Conservation (phyloP, 2,797 vertebrate genomes). For the Varecia variegata region DNA sequence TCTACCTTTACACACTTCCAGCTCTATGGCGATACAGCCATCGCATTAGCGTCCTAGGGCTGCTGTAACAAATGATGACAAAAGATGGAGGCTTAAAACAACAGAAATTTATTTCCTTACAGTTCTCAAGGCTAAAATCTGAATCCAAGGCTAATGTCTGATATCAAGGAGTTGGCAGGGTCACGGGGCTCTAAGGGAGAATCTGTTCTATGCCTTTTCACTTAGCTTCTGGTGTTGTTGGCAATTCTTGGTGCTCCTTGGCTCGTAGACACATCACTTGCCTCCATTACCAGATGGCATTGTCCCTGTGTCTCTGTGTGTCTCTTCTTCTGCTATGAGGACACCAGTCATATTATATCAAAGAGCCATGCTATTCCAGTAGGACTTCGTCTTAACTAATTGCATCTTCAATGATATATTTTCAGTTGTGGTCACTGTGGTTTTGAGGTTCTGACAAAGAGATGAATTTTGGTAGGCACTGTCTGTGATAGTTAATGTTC, state of each 20-base stretch:
- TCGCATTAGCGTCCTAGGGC: not conserved
- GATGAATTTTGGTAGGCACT: not conserved
- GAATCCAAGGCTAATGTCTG: not conserved
- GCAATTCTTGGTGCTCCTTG: not conserved
- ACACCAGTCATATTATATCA: not conserved
- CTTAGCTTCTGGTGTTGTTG: not conserved
- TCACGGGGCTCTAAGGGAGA: not conserved
- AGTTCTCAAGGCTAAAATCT: not conserved
- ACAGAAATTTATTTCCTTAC: not conserved
- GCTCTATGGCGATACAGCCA: not conserved
- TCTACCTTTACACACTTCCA: not conserved
- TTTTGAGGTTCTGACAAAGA: not conserved
- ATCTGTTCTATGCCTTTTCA: not conserved
- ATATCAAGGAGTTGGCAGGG: not conserved
- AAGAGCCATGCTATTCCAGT: rapidly evolving
- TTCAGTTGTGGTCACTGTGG: not conserved
- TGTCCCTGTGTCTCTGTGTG: not conserved
- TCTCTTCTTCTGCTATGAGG: not conserved
- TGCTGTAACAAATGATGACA: not conserved
- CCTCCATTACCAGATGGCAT: rapidly evolving
- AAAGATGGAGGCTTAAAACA: not conserved
- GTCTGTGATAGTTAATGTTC: not conserved
- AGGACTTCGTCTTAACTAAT: not conserved
- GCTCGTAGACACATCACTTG: not conserved
- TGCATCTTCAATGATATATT: not conserved